Evolutionary conservation across 2,888 invertebrate genomes (phyloP), one percentile per base, ranked within the genome.

Genomic region (Aleiodes leptofemur): DNA sequence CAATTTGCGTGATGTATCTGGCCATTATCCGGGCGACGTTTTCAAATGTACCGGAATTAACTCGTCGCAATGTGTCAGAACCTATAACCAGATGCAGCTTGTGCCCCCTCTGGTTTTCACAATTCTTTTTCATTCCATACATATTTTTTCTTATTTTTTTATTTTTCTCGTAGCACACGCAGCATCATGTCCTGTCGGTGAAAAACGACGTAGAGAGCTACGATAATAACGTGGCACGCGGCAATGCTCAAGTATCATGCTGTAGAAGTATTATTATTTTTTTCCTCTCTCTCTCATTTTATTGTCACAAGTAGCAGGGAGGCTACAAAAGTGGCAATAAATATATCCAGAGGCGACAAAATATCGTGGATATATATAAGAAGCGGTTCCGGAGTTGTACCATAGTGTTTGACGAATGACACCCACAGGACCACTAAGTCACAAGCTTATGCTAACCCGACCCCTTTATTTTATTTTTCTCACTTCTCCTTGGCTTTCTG

Each of bases 11-110:
- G 89, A 89, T 87, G 86, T 87, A 89, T 86, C 77, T 87, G 70
- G 78, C 82, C 80, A 82, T 82, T 81, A 80, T 73, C 81, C 82
- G 80, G 78, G 78, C 77, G 79, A 81, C 81, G 81, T 82, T 84
- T 86, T 86, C 84, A 89, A 89, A 89, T 89, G 89, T 89, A 86
- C 79, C 82, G 88, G 88, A 89, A 89, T 89, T 88, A 88, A 88
- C 85, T 82, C 76, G 81, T 82, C 81, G 72, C 78, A 68, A 73
- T 61, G 73, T 72, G 73, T 50, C 74, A 72, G 70, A 64, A 70
- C 69, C 14, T 53, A 55, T 50, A 76, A 69, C 72, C 70, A 76
- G 73, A 70, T 79, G 76, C 76, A 31, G 56, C 61, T 59, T 73
- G 9, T 9, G 6, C 53, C 64, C 68, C 68, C 13, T 31, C 23